Conservation (phyloP, 2,113 vertebrate genomes). For the Burhinus oedicnemus region DNA sequence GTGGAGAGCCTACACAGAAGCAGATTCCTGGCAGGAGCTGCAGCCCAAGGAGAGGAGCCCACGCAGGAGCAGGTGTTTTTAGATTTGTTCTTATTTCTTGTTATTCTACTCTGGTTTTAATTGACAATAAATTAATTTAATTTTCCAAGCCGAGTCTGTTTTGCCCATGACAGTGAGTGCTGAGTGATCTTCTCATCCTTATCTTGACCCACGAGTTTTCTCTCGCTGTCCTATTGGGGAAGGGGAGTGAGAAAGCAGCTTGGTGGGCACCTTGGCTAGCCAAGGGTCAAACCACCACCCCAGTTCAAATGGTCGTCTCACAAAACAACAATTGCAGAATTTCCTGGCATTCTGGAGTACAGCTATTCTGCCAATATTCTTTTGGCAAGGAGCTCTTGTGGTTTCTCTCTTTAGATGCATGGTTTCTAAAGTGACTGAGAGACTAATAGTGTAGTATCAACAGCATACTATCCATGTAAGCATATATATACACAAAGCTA, state of each 20-base stretch:
- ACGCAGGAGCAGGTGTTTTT: background rate
- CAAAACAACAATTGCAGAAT: background rate
- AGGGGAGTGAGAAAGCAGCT: background rate
- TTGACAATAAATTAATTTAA: background rate
- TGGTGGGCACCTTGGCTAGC: accelerated
- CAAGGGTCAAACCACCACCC: background rate
- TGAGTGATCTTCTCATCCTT: background rate
- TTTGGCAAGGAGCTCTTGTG: background rate
- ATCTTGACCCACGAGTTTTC: accelerated
- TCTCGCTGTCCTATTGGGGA: background rate
- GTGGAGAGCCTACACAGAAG: background rate
- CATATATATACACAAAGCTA: background rate
- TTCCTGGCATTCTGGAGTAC: background rate
- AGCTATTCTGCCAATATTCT: background rate
- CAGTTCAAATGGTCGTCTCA: background rate
- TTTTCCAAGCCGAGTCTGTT: background rate
- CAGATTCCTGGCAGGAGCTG: background rate
- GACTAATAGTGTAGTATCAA: background rate
- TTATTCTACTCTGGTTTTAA: background rate
- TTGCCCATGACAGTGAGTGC: background rate
- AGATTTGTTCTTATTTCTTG: background rate
- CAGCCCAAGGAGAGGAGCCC: background rate
- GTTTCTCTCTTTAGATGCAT: background rate
- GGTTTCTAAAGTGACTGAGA: background rate
- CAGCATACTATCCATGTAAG: background rate